phyloP scores from a whole-genome alignment of 2,888 invertebrate genomes.

The Monoplex corrugatus region DNA sequence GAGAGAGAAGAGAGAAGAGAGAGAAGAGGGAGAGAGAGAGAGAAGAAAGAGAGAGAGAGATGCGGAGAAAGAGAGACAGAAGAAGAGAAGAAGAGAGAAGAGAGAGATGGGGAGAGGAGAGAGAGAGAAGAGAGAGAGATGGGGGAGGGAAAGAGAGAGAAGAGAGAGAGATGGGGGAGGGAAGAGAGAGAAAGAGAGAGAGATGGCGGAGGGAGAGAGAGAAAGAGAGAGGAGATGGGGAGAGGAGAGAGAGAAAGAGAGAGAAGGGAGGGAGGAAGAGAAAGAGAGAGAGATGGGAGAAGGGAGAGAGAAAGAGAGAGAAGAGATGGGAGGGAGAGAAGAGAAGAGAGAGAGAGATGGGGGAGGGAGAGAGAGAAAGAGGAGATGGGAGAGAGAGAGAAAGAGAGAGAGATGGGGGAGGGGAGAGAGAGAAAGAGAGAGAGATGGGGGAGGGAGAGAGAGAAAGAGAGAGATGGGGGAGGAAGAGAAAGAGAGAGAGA shows the following conservation, averaged over 20 bases:
- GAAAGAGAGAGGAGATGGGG: no score
- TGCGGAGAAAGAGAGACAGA: no score
- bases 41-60: not conserved
- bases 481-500: no score
- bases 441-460: no score
- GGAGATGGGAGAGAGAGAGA: not conserved
- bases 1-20: not conserved
- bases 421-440: no score
- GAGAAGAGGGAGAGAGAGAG: not conserved
- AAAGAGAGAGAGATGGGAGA: constrained; percentile 45
- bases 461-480: no score
- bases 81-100: no score
- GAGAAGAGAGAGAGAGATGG: constrained; percentile 36
- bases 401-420: not conserved
- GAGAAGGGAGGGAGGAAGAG: not conserved
- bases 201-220: not conserved
- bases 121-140: constrained; percentile 45
- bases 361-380: not conserved
- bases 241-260: not conserved
- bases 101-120: constrained; percentile 20
- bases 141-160: constrained; percentile 7
- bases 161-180: constrained; percentile 40
- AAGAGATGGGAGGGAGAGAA: constrained; percentile 41
- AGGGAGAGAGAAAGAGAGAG: constrained; percentile 17
- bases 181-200: constrained; percentile 36